Evolutionary conservation across 2,888 invertebrate species (phyloP).

Genomic region (Dicyrtoma fusca): DNA sequence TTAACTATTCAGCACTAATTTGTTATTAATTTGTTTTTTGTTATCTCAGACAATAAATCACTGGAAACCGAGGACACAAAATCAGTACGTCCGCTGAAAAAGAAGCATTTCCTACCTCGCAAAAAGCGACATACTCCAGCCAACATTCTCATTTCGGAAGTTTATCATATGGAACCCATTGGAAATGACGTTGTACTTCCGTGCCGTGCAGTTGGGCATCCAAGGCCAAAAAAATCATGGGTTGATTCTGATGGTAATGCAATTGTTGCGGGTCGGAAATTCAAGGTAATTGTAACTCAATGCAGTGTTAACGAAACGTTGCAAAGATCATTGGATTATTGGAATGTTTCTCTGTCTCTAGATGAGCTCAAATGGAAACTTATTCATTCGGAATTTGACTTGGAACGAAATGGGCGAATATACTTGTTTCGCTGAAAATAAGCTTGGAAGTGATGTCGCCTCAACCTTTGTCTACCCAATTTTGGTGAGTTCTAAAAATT

Average conservation of each 20-base stretch:
- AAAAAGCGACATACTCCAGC: conserved; percentile 48
- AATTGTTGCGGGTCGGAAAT: conserved; percentile 57
- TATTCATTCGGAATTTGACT: conserved; percentile 59
- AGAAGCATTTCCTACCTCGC: conserved; percentile 34
- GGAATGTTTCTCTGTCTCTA: conserved; percentile 24
- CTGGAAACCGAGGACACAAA: conserved; percentile 18
- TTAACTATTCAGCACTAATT: background rate
- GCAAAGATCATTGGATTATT: too few relatives aligned
- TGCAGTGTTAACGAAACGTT: too few relatives aligned
- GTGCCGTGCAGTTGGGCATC: conserved; percentile 60
- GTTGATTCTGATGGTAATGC: conserved; percentile 58
- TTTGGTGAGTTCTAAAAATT: conserved; percentile 49
- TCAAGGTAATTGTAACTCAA: conserved; percentile 44
- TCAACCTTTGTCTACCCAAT: conserved; percentile 56
- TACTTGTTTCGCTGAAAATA: conserved; percentile 59
- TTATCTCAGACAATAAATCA: conserved; percentile 41
- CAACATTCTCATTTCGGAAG: conserved; percentile 46
- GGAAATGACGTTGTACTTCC: conserved; percentile 60
- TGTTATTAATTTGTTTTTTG: background rate
- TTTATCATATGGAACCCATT: conserved; percentile 59
- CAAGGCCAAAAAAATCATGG: conserved; percentile 60
- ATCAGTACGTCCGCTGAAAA: conserved; percentile 45
- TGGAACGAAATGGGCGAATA: conserved; percentile 62
- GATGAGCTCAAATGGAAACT: conserved; percentile 60
- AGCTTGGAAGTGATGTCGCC: conserved; percentile 48